A percentile compares a stretch with the other conserved stretches of the same genome.
These are phyloP conservation scores for Bombus waltoni DNA, from an alignment of 1,140 invertebrate species.

Conservation along the genomic window DNA sequence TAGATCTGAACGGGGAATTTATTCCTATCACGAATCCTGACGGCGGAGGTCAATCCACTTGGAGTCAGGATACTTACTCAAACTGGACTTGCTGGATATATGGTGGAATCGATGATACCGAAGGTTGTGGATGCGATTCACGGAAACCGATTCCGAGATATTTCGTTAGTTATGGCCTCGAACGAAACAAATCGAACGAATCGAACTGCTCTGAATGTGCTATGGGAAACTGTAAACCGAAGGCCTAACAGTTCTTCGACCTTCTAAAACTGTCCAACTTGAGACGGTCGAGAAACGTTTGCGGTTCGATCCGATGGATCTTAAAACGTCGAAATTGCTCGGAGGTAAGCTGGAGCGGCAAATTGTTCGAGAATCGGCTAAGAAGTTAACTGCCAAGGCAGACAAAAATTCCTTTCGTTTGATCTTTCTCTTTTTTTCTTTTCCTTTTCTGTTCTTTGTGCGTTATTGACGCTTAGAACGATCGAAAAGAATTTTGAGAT, in stretches of 20 bases:
- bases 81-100: constrained; percentile 60
- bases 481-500: too few species aligned
- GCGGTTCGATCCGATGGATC: neutral
- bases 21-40: constrained; percentile 60
- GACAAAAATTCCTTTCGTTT: neutral
- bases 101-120: constrained; percentile 1
- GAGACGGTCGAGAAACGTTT: neutral
- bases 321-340: neutral
- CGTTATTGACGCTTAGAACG: neutral
- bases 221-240: constrained; percentile 22
- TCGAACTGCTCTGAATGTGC: constrained; percentile 18
- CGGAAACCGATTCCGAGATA: constrained; percentile 47
- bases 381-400: neutral
- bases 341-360: neutral
- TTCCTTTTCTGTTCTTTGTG: neutral
- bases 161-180: constrained; percentile 35
- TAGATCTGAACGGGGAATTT: constrained; percentile 41
- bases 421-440: neutral
- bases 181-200: constrained; percentile 38
- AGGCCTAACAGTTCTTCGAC: constrained; percentile 29
- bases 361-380: neutral
- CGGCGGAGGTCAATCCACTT: constrained; percentile 53
- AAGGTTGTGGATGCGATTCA: constrained; percentile 25
- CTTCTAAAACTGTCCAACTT: constrained; percentile 2
- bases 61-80: constrained; percentile 45